These are phyloP conservation scores for Hetaerina americana DNA, from an alignment of 1,140 invertebrate genomes.

Conservation along the genomic window DNA sequence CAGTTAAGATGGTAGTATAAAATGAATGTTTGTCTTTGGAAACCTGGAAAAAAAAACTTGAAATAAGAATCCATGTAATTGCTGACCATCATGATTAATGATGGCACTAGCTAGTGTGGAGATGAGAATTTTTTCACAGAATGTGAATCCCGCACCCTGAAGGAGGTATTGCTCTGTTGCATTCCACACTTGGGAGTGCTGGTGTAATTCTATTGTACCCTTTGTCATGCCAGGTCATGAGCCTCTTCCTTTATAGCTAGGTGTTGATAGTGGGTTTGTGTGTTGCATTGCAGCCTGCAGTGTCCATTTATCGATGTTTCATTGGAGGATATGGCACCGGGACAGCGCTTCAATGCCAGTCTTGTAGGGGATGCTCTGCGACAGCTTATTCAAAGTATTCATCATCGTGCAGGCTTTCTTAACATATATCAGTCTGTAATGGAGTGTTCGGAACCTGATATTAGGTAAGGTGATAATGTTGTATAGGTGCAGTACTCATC, in stretches of 20 bases:
- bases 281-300: conserved; percentile 48
- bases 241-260: conserved; percentile 8
- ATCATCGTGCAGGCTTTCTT: conserved; percentile 51
- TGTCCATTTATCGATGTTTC: conserved; percentile 78
- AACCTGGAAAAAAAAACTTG: too few species aligned
- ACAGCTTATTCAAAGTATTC: conserved; percentile 59
- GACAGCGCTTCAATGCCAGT: conserved; percentile 37
- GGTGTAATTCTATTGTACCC: background rate
- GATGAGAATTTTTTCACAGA: too few species aligned
- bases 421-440: conserved; percentile 61
- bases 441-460: conserved; percentile 72
- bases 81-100: too few species aligned
- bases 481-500: too few species aligned
- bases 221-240: background rate
- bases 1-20: too few species aligned
- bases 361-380: conserved; percentile 60
- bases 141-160: too few species aligned
- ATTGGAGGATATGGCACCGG: conserved; percentile 39
- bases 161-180: too few species aligned
- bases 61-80: too few species aligned
- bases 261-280: conserved; percentile 10
- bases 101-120: too few species aligned
- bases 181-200: background rate
- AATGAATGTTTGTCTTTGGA: too few species aligned
- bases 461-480: conserved; percentile 41